Evolutionary conservation across 2,888 invertebrate genomes (phyloP).

Genomic region (Drosophila hamatofila): DNA sequence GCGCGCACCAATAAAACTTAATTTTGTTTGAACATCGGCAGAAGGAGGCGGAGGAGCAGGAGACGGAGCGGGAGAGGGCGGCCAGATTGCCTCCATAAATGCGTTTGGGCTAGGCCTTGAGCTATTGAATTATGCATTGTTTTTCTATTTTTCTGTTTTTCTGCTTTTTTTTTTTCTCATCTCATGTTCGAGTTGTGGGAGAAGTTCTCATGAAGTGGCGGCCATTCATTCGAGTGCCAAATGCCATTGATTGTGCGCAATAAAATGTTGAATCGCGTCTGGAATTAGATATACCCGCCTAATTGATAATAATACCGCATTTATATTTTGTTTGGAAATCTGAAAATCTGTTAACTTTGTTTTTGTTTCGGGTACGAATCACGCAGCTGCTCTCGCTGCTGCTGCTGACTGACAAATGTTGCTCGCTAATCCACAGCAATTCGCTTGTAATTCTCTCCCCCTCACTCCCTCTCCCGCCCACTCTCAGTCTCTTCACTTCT

Average conservation of each 20-base stretch:
- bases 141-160: conserved; percentile 13
- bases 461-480: conserved; percentile 3
- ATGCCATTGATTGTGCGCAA: conserved; percentile 69
- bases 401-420: conserved; percentile 7
- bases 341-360: conserved; percentile 62
- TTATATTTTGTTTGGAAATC: conserved; percentile 53
- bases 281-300: conserved; percentile 69
- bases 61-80: background rate
- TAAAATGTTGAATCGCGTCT: conserved; percentile 37
- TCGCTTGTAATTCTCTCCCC: conserved; percentile 28
- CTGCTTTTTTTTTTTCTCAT: background rate
- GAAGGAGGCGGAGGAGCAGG: background rate
- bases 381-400: conserved; percentile 32
- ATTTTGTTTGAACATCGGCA: conserved; percentile 81
- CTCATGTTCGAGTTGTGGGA: conserved; percentile 54
- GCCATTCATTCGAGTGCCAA: conserved; percentile 68
- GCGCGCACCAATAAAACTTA: conserved; percentile 81
- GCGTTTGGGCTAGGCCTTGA: conserved; percentile 41
- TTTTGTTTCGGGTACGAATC: background rate
- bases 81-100: conserved; percentile 35
- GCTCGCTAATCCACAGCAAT: conserved; percentile 41
- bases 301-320: conserved; percentile 79
- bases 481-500: background rate
- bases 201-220: conserved; percentile 72
- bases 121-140: conserved; percentile 76